A percentile compares a stretch with the other conserved stretches of the same genome.
phyloP scores from a whole-genome alignment of 2,113 vertebrate genomes.

The Fulmarus glacialis region DNA sequence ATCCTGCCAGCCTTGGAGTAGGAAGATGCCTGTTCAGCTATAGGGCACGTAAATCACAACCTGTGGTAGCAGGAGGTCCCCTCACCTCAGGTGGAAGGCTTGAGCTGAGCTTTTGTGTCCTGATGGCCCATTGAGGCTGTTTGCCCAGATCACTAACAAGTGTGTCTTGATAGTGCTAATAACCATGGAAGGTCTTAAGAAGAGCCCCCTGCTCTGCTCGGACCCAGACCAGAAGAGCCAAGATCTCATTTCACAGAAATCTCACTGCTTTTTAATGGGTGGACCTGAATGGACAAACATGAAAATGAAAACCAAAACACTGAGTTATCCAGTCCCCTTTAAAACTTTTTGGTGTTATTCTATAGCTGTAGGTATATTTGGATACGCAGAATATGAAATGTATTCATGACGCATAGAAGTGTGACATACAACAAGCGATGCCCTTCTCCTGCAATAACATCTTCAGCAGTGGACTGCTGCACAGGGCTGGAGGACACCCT shows the following conservation, averaged over 20 bases:
- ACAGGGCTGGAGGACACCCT: background rate
- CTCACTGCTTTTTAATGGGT: background rate
- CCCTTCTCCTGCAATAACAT: background rate
- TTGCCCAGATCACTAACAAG: background rate
- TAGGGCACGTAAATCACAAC: background rate
- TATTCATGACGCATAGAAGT: background rate
- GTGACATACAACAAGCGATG: background rate
- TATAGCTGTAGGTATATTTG: background rate
- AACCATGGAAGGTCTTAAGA: background rate
- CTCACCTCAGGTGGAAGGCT: background rate
- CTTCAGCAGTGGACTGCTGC: background rate
- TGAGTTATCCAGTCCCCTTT: background rate
- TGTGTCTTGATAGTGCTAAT: background rate
- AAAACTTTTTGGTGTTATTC: background rate
- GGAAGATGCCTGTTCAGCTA: background rate
- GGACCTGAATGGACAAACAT: background rate
- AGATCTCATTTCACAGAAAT: background rate
- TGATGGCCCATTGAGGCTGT: background rate
- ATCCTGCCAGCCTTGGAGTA: background rate
- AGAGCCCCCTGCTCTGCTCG: background rate
- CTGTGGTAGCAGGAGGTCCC: background rate
- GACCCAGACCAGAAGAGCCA: background rate
- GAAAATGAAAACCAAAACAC: background rate
- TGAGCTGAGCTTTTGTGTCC: background rate
- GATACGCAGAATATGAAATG: background rate